Base-by-base conservation (phyloP, 2,888 invertebrate genomes). In the Pocota personata region DNA sequence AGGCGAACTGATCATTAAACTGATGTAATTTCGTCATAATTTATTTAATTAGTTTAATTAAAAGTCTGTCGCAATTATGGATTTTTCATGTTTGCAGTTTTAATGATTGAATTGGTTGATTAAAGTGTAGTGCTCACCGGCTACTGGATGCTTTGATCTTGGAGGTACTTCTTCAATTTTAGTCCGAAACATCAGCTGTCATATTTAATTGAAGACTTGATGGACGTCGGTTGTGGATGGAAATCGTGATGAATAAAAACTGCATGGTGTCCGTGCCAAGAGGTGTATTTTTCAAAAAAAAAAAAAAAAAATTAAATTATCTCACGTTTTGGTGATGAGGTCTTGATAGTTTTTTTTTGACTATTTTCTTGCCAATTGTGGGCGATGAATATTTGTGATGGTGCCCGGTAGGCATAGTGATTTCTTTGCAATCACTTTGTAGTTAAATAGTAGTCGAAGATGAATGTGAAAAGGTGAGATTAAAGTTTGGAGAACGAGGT, bases 1-100 rank as follows among this genome's bases (percentile, higher is more conserved):
- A n/a, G n/a, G n/a, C n/a, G n/a, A n/a, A 8, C 48, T 14, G 43
- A 4, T 30, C 50, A 62, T 50, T 43, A 24, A 32, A 35, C 66
- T 27, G 76, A 58, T 40, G 37, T 58, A 58, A 12, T 32, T 64
- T 46, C 66, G 55, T 72, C 32, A 72, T 78, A 78, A 82, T 83
- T 78, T 46, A 62, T 73, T 83, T 73, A 73, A 83, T 78, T 83
- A 83, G 72, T 73, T 83, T 55, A 83, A 77, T 78, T 72, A 60
- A 55, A 50, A 48, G 35, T 62, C 57, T 64, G 35, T 43, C 37
- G 43, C 67, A 69, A 75, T 64, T 69, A 72, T 66, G 58, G 24
- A 77, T 24, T 48, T 69, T 37, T 21, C 43, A 43, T 64, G 64
- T 37, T 40, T 58, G 64, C n/a, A 12, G 37, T 57, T 79, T 72